Evolutionary conservation across 2,888 invertebrate species (phyloP).

Genomic region (Scaptomyza polygonia): DNA sequence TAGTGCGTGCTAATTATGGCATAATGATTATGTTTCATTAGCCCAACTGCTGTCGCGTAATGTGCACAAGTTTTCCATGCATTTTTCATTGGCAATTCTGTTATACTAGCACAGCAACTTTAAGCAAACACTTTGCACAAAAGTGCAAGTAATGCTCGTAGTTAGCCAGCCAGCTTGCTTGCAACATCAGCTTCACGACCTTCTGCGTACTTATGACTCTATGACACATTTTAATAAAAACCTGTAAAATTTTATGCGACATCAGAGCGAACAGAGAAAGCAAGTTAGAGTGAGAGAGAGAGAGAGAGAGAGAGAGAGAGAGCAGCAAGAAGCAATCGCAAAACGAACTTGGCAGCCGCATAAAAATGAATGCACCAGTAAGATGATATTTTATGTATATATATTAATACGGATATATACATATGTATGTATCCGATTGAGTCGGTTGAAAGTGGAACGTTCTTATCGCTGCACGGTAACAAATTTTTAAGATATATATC

Average conservation of each 20-base stretch:
- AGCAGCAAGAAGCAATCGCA: conserved; percentile 7
- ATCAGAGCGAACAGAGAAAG: conserved; percentile 18
- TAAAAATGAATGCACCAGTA: conserved; percentile 55
- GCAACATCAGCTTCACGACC: conserved; percentile 10
- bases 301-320: background rate
- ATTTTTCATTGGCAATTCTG: conserved; percentile 49
- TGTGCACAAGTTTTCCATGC: conserved; percentile 62
- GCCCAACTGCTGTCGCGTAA: conserved; percentile 28
- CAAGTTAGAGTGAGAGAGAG: background rate
- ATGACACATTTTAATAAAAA: conserved; percentile 71
- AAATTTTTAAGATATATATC: conserved; percentile 6
- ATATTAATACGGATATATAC: background rate
- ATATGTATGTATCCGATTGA: conserved; percentile 27
- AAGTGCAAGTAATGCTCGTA: conserved; percentile 64
- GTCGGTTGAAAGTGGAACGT: conserved; percentile 30
- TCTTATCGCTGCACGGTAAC: conserved; percentile 30
- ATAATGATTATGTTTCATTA: conserved; percentile 74
- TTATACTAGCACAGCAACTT: conserved; percentile 40
- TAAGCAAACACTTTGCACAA: conserved; percentile 45
- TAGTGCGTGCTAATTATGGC: conserved; percentile 70
- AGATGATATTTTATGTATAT: conserved; percentile 20
- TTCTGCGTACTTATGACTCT: conserved; percentile 23
- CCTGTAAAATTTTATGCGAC: conserved; percentile 68
- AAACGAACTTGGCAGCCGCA: conserved; percentile 41
- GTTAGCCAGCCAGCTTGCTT: conserved; percentile 41